Base-by-base conservation (phyloP, 1,140 invertebrate species). In the Calosoma granatense region DNA sequence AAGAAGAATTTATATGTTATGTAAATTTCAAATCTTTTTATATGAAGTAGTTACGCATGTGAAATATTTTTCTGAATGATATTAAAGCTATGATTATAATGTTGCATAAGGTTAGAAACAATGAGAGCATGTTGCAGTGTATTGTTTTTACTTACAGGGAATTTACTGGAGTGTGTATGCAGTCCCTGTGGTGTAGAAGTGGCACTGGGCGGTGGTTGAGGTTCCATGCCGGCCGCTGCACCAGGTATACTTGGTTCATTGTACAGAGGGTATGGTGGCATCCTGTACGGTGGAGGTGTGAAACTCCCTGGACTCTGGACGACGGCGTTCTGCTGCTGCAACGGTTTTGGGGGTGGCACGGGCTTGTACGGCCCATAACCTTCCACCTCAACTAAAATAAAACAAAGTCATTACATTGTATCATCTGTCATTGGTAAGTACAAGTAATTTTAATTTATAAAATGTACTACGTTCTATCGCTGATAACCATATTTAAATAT, bases 81-180 rank as follows among this genome's bases (percentile, higher is more conserved):
- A n/a, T n/a, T n/a, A n/a, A n/a, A n/a, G n/a, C n/a, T n/a, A n/a
- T n/a, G n/a, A n/a, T n/a, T n/a, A n/a, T n/a, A n/a, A n/a, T n/a
- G n/a, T n/a, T n/a, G n/a, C n/a, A n/a, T n/a, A n/a, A n/a, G n/a
- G n/a, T n/a, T n/a, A n/a, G n/a, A n/a, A n/a, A n/a, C n/a, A n/a
- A n/a, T n/a, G n/a, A n/a, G n/a, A n/a, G n/a, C n/a, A n/a, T n/a
- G n/a, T n/a, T n/a, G n/a, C 6, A 36, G 26, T 9, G 17, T 56
- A n/a, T n/a, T n/a, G n/a, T n/a, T n/a, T 20, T 21, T 62, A 76
- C 80, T 82, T 75, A 89, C 86, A 66, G 86, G 85, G 75, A 87
- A 88, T 74, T 88, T 87, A 63, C 78, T 82, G 58, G 85, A 88
- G 70, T 88, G 85, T 21, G 85, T 89, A 66, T 87, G 84, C 17